Percentiles rank a stretch among this genome's conserved stretches.
phyloP scores from a whole-genome alignment of 1,140 invertebrate species.

The Dysdera silvatica region DNA sequence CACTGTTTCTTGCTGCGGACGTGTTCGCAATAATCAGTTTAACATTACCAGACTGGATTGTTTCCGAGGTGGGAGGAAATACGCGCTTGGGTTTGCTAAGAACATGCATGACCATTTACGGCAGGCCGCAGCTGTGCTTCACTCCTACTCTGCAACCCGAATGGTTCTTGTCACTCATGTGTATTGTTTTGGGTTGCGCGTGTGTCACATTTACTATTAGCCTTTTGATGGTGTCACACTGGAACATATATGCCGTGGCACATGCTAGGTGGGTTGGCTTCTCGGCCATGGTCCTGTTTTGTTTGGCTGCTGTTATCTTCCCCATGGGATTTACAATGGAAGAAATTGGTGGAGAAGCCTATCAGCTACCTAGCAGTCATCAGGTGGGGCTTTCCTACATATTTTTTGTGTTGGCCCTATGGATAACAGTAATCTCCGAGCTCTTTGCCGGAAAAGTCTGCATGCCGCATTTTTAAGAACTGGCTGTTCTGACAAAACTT shows the following conservation, averaged over 20 bases:
- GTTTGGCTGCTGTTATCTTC: slow-evolving; percentile 88
- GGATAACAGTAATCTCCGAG: slow-evolving; percentile 94
- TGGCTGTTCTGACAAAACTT: background rate
- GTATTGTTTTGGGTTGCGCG: slow-evolving; percentile 84
- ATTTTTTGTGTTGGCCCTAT: slow-evolving; percentile 84
- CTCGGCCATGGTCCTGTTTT: slow-evolving; percentile 92
- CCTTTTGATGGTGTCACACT: slow-evolving; percentile 74
- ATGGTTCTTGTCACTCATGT: slow-evolving; percentile 81
- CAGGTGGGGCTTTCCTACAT: slow-evolving; percentile 94
- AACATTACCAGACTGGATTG: slow-evolving; percentile 92
- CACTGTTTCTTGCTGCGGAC: slow-evolving; percentile 83
- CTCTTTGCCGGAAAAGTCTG: slow-evolving; percentile 96
- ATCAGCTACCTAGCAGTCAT: slow-evolving; percentile 88
- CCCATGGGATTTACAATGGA: slow-evolving; percentile 91
- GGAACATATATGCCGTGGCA: slow-evolving; percentile 80
- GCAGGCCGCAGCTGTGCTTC: slow-evolving; percentile 77
- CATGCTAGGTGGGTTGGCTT: slow-evolving; percentile 93
- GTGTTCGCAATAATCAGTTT: slow-evolving; percentile 87
- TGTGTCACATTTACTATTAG: slow-evolving; percentile 87
- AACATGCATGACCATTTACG: slow-evolving; percentile 86
- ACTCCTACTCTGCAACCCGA: slow-evolving; percentile 74
- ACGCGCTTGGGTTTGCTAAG: slow-evolving; percentile 83
- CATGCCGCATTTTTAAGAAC: slow-evolving; percentile 74
- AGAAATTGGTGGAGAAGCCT: slow-evolving; percentile 89
- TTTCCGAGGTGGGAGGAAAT: slow-evolving; percentile 87